Evolutionary conservation across 2,797 vertebrate genomes (phyloP).

Genomic region (Manis javanica): DNA sequence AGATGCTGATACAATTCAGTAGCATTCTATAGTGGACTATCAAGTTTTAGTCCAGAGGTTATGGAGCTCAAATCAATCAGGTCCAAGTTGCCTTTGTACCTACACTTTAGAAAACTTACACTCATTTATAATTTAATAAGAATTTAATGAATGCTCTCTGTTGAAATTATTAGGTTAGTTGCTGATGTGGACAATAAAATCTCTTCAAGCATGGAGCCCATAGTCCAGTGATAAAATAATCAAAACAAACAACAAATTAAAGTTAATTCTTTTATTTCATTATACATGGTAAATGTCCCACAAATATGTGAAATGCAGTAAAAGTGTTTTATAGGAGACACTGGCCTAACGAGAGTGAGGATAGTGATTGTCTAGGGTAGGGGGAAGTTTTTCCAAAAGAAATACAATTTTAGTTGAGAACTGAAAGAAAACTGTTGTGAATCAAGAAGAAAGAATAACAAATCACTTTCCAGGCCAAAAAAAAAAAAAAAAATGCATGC

Average conservation of each 20-base stretch:
- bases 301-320: not conserved
- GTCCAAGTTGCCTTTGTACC: not conserved
- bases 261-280: conserved; percentile 41
- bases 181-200: conserved; percentile 29
- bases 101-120: not conserved
- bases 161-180: not conserved
- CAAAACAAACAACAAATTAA: conserved; percentile 30
- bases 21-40: not conserved
- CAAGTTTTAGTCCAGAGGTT: not conserved
- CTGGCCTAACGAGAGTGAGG: not conserved
- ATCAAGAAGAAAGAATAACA: not conserved
- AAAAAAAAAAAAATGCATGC: not conserved
- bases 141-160: not conserved
- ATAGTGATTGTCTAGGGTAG: not conserved
- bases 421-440: not conserved
- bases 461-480: not conserved
- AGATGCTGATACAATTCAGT: no score
- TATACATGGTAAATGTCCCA: not conserved
- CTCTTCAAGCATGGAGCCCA: not conserved
- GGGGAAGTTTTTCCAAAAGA: not conserved
- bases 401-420: not conserved
- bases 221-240: not conserved
- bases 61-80: not conserved
- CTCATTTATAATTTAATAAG: not conserved
- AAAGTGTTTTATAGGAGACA: not conserved